phyloP scores from a whole-genome alignment of 64 coral and sea anemone genomes.

The Pocillopora verrucosa region DNA sequence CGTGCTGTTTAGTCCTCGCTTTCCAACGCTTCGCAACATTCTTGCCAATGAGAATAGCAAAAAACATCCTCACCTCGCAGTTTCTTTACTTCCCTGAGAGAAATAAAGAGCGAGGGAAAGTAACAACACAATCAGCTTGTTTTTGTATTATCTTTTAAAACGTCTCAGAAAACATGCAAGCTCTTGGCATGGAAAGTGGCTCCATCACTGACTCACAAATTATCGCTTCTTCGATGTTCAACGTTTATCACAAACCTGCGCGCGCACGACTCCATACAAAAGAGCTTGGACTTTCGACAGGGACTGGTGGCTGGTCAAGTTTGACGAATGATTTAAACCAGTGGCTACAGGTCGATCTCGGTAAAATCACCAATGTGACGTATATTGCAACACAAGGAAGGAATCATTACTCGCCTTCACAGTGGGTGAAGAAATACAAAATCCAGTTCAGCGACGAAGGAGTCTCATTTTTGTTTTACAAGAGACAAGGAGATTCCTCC shows the following conservation, averaged over 20 bases:
- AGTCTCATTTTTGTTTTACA: slow-evolving; percentile 1
- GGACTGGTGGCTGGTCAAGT: not conserved
- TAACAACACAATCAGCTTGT: no score
- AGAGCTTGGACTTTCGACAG: not conserved
- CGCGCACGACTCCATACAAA: not conserved
- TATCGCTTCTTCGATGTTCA: not conserved
- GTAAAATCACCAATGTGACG: slow-evolving; percentile 1
- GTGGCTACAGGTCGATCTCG: not conserved
- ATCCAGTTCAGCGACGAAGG: not conserved
- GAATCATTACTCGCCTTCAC: not conserved
- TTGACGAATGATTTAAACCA: not conserved
- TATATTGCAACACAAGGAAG: slow-evolving; percentile 20
- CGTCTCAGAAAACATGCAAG: not conserved
- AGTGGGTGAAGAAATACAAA: slow-evolving; percentile 6
- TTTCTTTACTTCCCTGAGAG: no score
- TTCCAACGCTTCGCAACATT: no score
- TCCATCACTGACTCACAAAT: slow-evolving; percentile 15
- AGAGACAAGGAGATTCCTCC: not conserved
- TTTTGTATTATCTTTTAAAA: not conserved
- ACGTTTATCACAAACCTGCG: not conserved
- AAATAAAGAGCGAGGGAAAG: no score
- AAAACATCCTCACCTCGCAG: no score
- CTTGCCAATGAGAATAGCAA: no score
- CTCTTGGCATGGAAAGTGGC: slow-evolving; percentile 36
- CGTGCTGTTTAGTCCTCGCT: no score